Percentiles rank a stretch among this genome's conserved stretches.
phyloP scores from a whole-genome alignment of 1,140 invertebrate species.

The Pygmarrhopalites habei region DNA sequence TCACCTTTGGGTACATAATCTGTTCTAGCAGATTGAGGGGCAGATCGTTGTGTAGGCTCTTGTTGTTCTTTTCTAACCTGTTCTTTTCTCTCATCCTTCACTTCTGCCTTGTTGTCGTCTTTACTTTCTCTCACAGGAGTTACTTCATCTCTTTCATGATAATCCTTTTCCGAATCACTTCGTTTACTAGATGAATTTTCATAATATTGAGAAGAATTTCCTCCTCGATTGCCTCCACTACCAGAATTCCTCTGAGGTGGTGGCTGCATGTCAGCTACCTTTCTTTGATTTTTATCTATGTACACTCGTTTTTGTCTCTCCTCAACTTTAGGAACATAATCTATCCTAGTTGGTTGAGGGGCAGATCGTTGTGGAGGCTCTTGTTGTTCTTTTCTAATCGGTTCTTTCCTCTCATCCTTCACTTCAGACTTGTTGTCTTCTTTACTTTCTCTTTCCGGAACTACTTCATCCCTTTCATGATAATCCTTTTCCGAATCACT shows the following conservation, averaged over 20 bases:
- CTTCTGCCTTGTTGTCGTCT: not conserved
- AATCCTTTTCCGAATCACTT: slow-evolving; percentile 13
- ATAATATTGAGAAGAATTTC: not conserved
- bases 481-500: slow-evolving; percentile 13
- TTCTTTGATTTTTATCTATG: slow-evolving; percentile 26
- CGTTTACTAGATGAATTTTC: slow-evolving; percentile 7
- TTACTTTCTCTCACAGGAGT: not conserved
- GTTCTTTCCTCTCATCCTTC: not conserved
- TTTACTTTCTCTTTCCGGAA: not conserved
- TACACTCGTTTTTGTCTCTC: slow-evolving; percentile 21
- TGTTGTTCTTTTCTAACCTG: not conserved
- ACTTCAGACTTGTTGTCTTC: not conserved
- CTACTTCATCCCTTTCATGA: not conserved
- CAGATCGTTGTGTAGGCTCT: too few relatives aligned
- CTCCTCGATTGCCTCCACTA: too few relatives aligned
- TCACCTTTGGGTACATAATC: not conserved
- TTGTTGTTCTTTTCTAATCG: not conserved
- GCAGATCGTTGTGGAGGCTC: not conserved
- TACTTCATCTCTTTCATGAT: not conserved
- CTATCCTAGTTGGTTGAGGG: too few relatives aligned
- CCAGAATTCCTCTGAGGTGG: slow-evolving; percentile 13
- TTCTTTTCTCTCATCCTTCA: not conserved
- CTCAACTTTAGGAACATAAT: not conserved
- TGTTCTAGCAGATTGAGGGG: too few relatives aligned
- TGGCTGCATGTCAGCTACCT: slow-evolving; percentile 34